Evolutionary conservation across 2,888 invertebrate genomes (phyloP), one percentile per base, ranked within the genome.

Genomic region (Apamea crenata): DNA sequence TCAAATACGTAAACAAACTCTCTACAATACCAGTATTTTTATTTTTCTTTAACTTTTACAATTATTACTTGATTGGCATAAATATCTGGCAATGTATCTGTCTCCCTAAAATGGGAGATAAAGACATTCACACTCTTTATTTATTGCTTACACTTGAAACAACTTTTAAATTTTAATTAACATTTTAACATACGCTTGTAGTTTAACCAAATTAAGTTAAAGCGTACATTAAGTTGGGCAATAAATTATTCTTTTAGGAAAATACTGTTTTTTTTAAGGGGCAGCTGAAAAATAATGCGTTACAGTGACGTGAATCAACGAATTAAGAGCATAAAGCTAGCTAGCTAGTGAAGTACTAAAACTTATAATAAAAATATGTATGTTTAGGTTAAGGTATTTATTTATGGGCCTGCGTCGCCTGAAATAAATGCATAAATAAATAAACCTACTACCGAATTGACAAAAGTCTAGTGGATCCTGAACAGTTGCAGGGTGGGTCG

Each of bases 121-220:
- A 83, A 89, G 87, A 80, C 90, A 89, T 89, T 90, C 74, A 90
- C 90, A 82, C 87, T 81, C 83, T 89, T 88, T 79, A 89, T 90
- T 88, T 90, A 89, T 85, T 74, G 70, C 89, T 83, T 61, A 83
- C 87, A 85, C 75, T 81, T 80, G 70, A 80, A 82, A 89, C 88
- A 88, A 88, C 87, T 87, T 89, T 88, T 90, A 75, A 83, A 83
- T 85, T 82, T 90, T 90, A 87, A 90, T 88, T 90, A 88, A 89
- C 83, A 81, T 84, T 86, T 81, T 79, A 86, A 81, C 71, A 76
- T 78, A 78, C 71, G 73, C 73, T 65, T 80, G 77, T 83, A 82
- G 74, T 67, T 87, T 83, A 89, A 78, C 78, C 81, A 88, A 88
- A 88, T 88, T 81, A 89, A 84, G 84, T 71, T 74, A 74, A 80